phyloP scores from a whole-genome alignment of 2,113 vertebrate genomes.

The Oncorhynchus kisutch region DNA sequence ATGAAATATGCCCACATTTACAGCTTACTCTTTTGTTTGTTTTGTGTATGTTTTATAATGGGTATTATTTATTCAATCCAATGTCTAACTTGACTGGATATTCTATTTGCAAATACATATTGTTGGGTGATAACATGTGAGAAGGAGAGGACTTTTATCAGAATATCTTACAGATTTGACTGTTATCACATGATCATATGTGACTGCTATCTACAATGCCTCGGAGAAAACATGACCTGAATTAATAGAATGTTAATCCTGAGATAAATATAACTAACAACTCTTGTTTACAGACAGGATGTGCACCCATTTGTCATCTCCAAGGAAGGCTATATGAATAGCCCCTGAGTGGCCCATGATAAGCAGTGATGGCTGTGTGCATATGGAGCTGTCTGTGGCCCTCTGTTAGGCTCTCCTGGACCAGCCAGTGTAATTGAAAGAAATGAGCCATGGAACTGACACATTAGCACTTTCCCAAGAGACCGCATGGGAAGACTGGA shows the following conservation, averaged over 20 bases:
- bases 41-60: not conserved
- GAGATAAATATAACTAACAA: slow-evolving; percentile 35
- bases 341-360: slow-evolving; percentile 61
- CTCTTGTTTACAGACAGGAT: slow-evolving; percentile 44
- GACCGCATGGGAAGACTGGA: slow-evolving; percentile 55
- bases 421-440: slow-evolving; percentile 78
- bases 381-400: slow-evolving; percentile 63
- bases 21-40: not conserved
- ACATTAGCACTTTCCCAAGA: slow-evolving; percentile 69
- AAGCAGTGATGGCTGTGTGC: slow-evolving; percentile 64
- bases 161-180: slow-evolving; percentile 23
- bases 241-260: slow-evolving; percentile 55
- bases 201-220: slow-evolving; percentile 24
- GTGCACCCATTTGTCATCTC: slow-evolving; percentile 49
- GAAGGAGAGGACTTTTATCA: not conserved
- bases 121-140: not conserved
- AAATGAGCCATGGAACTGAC: slow-evolving; percentile 78
- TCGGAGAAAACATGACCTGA: slow-evolving; percentile 41
- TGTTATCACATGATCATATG: slow-evolving; percentile 27
- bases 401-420: slow-evolving; percentile 67
- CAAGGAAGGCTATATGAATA: slow-evolving; percentile 64
- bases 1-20: not conserved
- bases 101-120: not conserved
- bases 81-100: not conserved
- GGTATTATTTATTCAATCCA: not conserved